These are phyloP conservation scores for Plectrocnemia conspersa DNA, from an alignment of 1,140 invertebrate genomes.

Conservation along the genomic window DNA sequence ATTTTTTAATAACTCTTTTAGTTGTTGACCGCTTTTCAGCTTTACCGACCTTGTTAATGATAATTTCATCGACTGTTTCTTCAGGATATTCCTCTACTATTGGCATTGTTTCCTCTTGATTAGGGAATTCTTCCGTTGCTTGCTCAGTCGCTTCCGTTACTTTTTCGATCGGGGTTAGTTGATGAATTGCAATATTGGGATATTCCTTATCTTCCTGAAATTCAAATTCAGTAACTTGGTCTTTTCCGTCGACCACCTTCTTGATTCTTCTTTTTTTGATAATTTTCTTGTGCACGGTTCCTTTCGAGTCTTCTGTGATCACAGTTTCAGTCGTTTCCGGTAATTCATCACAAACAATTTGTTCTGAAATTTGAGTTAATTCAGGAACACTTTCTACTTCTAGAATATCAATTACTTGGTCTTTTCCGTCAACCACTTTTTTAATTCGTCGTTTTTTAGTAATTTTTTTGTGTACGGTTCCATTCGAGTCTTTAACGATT, in stretches of 20 bases:
- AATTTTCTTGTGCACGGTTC: constrained; percentile 35
- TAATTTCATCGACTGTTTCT: constrained; percentile 46
- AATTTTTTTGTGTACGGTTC: constrained; percentile 37
- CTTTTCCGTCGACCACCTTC: constrained; percentile 37
- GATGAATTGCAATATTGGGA: constrained; percentile 19
- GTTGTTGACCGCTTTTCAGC: constrained; percentile 42
- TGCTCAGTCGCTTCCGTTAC: not conserved
- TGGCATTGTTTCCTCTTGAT: constrained; percentile 1
- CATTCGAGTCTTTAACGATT: constrained; percentile 38
- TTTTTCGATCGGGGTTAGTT: constrained; percentile 6
- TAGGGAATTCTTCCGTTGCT: constrained; percentile 11
- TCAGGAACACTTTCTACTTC: constrained; percentile 33
- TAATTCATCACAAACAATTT: constrained; percentile 18
- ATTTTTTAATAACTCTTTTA: constrained; percentile 42
- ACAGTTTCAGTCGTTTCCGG: constrained; percentile 6
- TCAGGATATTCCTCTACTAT: constrained; percentile 42
- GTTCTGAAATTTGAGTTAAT: constrained; percentile 19
- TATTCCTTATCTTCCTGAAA: constrained; percentile 34
- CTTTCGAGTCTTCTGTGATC: constrained; percentile 17
- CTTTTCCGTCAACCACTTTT: constrained; percentile 31
- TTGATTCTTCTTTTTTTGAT: constrained; percentile 41
- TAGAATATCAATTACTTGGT: constrained; percentile 40
- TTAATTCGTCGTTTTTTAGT: constrained; percentile 36
- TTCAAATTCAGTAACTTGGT: constrained; percentile 36
- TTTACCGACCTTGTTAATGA: constrained; percentile 42